Conservation (phyloP, 92 coral and sea anemone species). For the Umimayanthus chanpuru region DNA sequence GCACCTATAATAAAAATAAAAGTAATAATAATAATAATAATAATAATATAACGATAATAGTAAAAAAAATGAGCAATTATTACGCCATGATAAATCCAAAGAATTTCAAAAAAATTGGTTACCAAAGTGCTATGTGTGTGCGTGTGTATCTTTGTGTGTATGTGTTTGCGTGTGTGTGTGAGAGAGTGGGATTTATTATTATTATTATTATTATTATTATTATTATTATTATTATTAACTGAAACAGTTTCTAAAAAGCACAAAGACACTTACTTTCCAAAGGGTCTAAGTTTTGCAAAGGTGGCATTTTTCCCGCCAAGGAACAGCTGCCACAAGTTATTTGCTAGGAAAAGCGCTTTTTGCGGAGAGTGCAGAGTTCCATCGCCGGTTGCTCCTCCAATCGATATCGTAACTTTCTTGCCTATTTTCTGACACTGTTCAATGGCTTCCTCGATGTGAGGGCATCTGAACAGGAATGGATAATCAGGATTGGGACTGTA, state of each 20-base stretch:
- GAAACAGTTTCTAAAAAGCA: not conserved
- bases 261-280: conserved; percentile 60
- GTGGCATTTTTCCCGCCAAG: conserved; percentile 62
- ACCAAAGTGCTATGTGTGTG: too few relatives aligned
- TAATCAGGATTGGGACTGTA: conserved; percentile 62
- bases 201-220: too few relatives aligned
- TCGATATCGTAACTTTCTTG: conserved; percentile 79
- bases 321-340: conserved; percentile 71
- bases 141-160: too few relatives aligned
- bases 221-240: too few relatives aligned
- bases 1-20: too few relatives aligned
- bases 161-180: too few relatives aligned
- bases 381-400: conserved; percentile 89
- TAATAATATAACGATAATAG: too few relatives aligned
- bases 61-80: too few relatives aligned
- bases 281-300: conserved; percentile 60
- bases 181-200: too few relatives aligned
- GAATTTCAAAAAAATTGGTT: too few relatives aligned
- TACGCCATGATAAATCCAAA: too few relatives aligned
- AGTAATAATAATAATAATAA: too few relatives aligned
- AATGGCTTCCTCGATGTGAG: conserved; percentile 76
- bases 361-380: conserved; percentile 73
- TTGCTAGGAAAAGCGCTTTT: conserved; percentile 72
- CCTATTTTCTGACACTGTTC: conserved; percentile 75
- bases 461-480: conserved; percentile 83